Percentiles rank a stretch among this genome's conserved stretches.
These are phyloP conservation scores for Hycleus phaleratus DNA, from an alignment of 1,140 invertebrate genomes.

Conservation along the genomic window DNA sequence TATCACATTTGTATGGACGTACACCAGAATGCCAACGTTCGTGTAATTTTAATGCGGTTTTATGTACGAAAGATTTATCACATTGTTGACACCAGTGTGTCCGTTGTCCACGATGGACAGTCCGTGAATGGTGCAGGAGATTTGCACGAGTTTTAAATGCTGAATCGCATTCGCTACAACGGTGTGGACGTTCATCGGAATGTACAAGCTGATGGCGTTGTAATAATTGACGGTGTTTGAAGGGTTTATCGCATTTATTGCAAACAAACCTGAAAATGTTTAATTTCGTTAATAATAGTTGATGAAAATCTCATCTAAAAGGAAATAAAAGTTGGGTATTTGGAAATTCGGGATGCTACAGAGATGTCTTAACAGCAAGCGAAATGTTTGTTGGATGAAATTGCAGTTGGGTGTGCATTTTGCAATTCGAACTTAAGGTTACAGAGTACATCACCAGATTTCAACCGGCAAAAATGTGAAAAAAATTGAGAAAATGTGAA, in stretches of 20 bases:
- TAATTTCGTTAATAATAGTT: no score
- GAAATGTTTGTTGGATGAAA: no score
- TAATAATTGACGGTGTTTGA: slow-evolving; percentile 62
- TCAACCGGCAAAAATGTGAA: no score
- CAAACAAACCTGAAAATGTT: slow-evolving; percentile 48
- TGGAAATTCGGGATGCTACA: no score
- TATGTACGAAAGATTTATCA: slow-evolving; percentile 65
- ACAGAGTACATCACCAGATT: no score
- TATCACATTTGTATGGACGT: slow-evolving; percentile 52
- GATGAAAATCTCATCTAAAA: no score
- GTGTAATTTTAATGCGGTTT: slow-evolving; percentile 63
- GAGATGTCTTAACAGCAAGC: no score
- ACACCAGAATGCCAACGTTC: slow-evolving; percentile 36
- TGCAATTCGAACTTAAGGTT: no score
- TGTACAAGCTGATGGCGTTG: slow-evolving; percentile 64
- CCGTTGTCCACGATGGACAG: slow-evolving; percentile 61
- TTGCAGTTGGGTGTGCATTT: no score
- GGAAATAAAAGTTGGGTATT: no score
- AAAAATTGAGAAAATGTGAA: no score
- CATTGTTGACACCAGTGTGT: slow-evolving; percentile 69
- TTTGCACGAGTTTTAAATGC: slow-evolving; percentile 66
- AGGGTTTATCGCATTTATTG: slow-evolving; percentile 60
- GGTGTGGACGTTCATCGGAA: slow-evolving; percentile 53
- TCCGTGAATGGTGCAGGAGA: slow-evolving; percentile 55
- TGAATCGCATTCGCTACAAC: slow-evolving; percentile 53